Base-by-base conservation (phyloP, 2,888 invertebrate species). In the Epistrophella euchroma region DNA sequence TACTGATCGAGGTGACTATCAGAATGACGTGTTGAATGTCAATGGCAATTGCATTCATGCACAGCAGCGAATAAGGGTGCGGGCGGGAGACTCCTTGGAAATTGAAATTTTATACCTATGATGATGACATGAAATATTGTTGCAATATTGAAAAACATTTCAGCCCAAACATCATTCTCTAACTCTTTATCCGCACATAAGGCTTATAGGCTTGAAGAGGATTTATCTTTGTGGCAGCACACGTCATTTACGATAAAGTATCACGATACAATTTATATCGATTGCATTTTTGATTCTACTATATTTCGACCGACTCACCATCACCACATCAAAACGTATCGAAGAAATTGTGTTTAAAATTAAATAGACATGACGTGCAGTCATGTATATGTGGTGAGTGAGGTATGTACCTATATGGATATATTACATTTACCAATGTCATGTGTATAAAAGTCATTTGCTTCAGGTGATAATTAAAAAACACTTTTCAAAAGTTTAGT, bases 111-210 rank as follows among this genome's bases (percentile, higher is more conserved):
- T 62, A 15, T 28, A 17, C n/a, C n/a, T 56, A n/a, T 55, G 56
- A n/a, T 40, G 22, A 47, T 66, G 66, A 47, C 32, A 47, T 66
- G 47, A 66, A 66, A 47, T 66, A 66, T 66, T 66, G 66, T 66
- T 66, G 47, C 66, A 32, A 66, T 32, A 32, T 32, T 66, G 45
- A 47, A 60, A 37, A 62, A 17, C 32, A 66, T 43, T 43, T 62
- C 43, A 43, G 11, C 5, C 13, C 62, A n/a, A 43, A 62, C 62
- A n/a, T 25, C 62, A 37, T 37, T 7, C 15, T n/a, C 22, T 22
- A 3, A 3, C 1, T 9, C 2, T 50, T 2, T 22, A 52, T 22
- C 6, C 25, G 1, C n/a, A 1, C 1, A 32, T 4, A 5, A 35
- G 17, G 40, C 40, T 43, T 60, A 55, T 15, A 62, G 40, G 60